Evolutionary conservation across 2,113 vertebrate genomes (phyloP).

Genomic region (Tyrannus savana): DNA sequence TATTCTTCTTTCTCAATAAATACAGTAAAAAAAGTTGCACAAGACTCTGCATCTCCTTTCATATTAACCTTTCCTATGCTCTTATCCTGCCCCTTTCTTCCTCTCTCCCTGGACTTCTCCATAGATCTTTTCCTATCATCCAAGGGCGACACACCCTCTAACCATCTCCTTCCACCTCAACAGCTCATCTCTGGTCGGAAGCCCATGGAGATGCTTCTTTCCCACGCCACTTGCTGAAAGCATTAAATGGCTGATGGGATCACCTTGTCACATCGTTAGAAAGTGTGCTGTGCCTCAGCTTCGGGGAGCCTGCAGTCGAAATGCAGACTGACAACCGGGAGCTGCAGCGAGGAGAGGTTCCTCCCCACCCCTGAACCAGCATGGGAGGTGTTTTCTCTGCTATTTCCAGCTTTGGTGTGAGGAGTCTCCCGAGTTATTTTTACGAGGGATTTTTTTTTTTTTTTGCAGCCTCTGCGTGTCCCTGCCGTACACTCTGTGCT

Average conservation of each 20-base stretch:
- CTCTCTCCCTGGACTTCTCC: neutral
- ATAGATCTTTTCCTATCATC: neutral
- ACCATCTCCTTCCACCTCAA: neutral
- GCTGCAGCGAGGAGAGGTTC: neutral
- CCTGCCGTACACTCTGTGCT: slow-evolving; percentile 43
- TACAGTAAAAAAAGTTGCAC: neutral
- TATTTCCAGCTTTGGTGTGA: slow-evolving; percentile 59
- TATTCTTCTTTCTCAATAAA: neutral
- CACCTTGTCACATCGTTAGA: neutral
- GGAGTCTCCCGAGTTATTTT: slow-evolving; percentile 60
- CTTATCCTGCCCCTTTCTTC: neutral
- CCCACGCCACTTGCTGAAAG: accelerated
- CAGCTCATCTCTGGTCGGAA: neutral
- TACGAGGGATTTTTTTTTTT: neutral
- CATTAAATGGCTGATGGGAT: neutral
- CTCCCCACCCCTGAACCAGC: neutral
- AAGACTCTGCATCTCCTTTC: neutral
- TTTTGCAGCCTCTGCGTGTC: neutral
- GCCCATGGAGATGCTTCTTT: neutral
- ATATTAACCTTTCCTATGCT: neutral
- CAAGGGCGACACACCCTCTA: accelerated
- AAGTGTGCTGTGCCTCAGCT: neutral
- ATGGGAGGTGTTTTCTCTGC: slow-evolving; percentile 46
- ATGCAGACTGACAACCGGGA: neutral
- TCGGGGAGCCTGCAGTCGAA: neutral